Base-by-base conservation (phyloP, 2,113 vertebrate genomes). In the Murina feae region DNA sequence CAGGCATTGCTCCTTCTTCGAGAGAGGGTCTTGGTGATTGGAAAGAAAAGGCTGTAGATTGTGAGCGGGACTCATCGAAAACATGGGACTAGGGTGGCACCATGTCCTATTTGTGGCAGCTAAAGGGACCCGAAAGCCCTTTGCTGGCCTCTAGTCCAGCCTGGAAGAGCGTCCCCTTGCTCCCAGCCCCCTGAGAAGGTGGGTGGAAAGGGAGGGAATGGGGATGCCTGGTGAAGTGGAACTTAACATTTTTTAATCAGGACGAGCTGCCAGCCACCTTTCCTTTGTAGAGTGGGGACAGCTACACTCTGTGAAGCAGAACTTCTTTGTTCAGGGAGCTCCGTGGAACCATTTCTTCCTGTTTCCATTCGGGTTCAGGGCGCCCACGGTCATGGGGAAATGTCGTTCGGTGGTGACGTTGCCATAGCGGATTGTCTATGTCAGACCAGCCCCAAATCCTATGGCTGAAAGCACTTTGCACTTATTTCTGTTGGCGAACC, bases 211-310 rank as follows among this genome's bases (percentile, higher is more conserved):
- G 66, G 23, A 83, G 47, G 25, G 25, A 6, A 18, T 3, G 9
- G 55, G 42, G 87, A 10, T 51, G 80, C 42, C 18, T n/a, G 85
- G 74, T 2, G 74, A 81, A 39, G 74, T 18, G 39, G 86, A 86
- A 92, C 80, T 51, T 32, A 68, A 69, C 89, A 76, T 37, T 81
- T 89, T 94, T 63, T 85, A 89, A 92, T 92, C 93, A 86, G 89
- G n/a, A 69, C 35, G 39, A 21, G 42, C 74, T 76, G 74, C 80
- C 93, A 23, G 69, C 47, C 55, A 37, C 89, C 35, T 81, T 47
- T n/a, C 42, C 74, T 89, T 47, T 75, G 80, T 13, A 2, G 58
- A 75, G 39, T 4, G 18, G 14, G 68, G 85, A 44, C 89, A 37
- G 65, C 80, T 32, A 44, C 51, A 47, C 28, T n/a, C 93, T 11